phyloP scores from a whole-genome alignment of 2,888 invertebrate species.

The Tryphoninae sp. region DNA sequence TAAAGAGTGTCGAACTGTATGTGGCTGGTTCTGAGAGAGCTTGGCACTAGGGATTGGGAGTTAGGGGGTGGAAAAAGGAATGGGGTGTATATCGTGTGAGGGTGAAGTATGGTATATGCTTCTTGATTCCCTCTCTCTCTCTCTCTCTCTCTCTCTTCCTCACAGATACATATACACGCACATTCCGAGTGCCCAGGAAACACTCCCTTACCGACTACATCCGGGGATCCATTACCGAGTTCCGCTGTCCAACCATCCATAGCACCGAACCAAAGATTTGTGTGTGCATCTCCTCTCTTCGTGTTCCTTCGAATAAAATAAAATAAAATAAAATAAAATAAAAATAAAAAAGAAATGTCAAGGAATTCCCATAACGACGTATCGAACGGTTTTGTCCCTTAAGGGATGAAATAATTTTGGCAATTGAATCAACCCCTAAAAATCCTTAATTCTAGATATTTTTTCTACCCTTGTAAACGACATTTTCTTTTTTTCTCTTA shows the following conservation, averaged over 20 bases:
- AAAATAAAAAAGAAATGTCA: too few relatives aligned
- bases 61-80: conserved; percentile 8
- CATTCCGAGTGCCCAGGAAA: conserved; percentile 74
- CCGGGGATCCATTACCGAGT: conserved; percentile 80
- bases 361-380: background rate
- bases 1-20: conserved; percentile 55
- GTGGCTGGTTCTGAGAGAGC: conserved; percentile 33
- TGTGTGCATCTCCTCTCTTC: conserved; percentile 58
- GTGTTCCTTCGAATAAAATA: background rate
- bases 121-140: conserved; percentile 35
- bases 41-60: conserved; percentile 38
- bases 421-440: background rate
- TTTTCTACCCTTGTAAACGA: background rate
- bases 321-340: too few relatives aligned
- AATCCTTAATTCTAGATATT: background rate
- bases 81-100: conserved; percentile 64
- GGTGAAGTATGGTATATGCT: conserved; percentile 63
- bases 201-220: conserved; percentile 76
- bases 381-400: background rate
- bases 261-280: conserved; percentile 75
- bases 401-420: background rate
- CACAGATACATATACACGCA: background rate
- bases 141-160: conserved; percentile 11
- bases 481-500: background rate
- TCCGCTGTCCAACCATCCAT: conserved; percentile 77